Evolutionary conservation across 2,797 vertebrate species (phyloP), one percentile per base, ranked within the genome.

Genomic region (Enteromius unitaeniatus): DNA sequence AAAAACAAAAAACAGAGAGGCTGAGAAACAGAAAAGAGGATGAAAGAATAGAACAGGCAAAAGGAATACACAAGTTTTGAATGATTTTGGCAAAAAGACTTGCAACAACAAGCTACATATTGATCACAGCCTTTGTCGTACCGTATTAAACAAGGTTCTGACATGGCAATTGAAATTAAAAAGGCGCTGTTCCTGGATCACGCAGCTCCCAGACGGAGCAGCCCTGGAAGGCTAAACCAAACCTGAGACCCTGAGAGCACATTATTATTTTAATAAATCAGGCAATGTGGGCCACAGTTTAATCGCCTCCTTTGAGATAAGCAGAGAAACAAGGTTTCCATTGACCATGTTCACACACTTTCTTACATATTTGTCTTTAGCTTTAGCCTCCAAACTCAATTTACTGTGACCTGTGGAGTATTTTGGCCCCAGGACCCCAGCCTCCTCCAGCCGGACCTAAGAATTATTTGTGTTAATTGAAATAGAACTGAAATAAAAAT

Each of bases 241-340:
- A 80, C 76, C 65, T 77, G 49, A 76, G 70, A 80, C 53, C 51
- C n/a, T 15, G 14, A 55, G 47, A 84, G 40, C n/a, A 79, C n/a
- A 79, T 78, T 78, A 60, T 83, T 96, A 95, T 92, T 87, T 93
- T 95, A 96, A 96, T 95, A 95, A 94, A 96, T 95, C 95, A 96
- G 94, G 93, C 93, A 95, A 95, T 95, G 93, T 94, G 93, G 95
- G 94, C 94, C 95, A 69, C 92, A 93, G 93, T 94, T 95, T 96
- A 95, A 96, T 96, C 95, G 95, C 94, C 91, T 91, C 94, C 95
- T 96, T 94, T 94, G 95, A 96, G 94, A 81, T 81, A 28, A 85
- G 95, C 91, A 94, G 93, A 92, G 89, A 91, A 93, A 94, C 45
- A 45, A 73, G 49, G 42, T 84, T 23, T 85, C 47, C 6, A 13